A percentile compares a stretch with the other conserved stretches of the same genome.
Evolutionary conservation across 1,140 invertebrate species (phyloP).

Genomic region (Glossosoma conforme): DNA sequence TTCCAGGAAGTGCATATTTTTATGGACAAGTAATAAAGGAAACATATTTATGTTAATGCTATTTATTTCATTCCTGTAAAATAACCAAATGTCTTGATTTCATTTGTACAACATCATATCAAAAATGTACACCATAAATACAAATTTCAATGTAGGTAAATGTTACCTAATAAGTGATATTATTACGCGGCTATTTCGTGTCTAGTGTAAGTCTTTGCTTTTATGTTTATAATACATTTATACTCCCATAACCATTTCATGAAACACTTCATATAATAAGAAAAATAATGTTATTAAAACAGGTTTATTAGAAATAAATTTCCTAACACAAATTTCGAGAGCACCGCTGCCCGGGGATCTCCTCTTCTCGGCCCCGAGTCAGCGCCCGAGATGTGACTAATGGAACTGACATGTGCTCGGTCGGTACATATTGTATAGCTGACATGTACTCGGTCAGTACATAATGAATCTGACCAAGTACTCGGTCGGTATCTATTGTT

Average conservation of each 20-base stretch:
- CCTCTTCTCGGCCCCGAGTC: too few relatives aligned
- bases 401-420: too few relatives aligned
- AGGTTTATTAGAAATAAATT: constrained; percentile 20
- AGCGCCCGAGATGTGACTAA: too few relatives aligned
- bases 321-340: constrained; percentile 7
- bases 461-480: too few relatives aligned
- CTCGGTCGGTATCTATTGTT: too few relatives aligned
- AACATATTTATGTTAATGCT: constrained; percentile 29
- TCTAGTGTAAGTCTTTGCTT: constrained; percentile 30
- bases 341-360: too few relatives aligned
- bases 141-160: constrained; percentile 50
- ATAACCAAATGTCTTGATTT: constrained; percentile 53
- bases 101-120: constrained; percentile 54
- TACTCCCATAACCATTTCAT: constrained; percentile 9
- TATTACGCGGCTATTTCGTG: constrained; percentile 28
- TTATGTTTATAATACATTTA: constrained; percentile 27
- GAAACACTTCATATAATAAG: constrained; percentile 14
- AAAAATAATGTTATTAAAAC: constrained; percentile 22
- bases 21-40: background rate
- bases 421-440: too few relatives aligned
- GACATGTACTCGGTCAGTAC: too few relatives aligned
- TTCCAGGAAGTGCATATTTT: too few relatives aligned
- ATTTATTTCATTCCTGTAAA: constrained; percentile 50
- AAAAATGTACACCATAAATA: constrained; percentile 54
- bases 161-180: constrained; percentile 42